Evolutionary conservation across 2,888 invertebrate species (phyloP).

Genomic region (Nomada hirtipes): DNA sequence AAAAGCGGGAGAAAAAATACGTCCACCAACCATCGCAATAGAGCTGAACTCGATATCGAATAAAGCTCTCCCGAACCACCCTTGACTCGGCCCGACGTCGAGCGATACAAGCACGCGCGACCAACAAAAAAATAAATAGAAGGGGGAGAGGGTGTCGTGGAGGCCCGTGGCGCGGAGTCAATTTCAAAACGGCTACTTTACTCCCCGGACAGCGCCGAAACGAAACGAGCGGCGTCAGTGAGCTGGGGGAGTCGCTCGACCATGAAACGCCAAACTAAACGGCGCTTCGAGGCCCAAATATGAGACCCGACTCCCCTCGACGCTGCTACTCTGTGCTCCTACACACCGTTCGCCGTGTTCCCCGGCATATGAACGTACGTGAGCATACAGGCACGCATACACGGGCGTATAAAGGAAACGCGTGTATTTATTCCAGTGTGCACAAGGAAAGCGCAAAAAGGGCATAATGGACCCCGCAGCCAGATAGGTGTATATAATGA

Average conservation of each 20-base stretch:
- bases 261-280: conserved; percentile 84
- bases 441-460: conserved; percentile 77
- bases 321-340: neutral
- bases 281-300: conserved; percentile 78
- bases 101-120: conserved; percentile 1
- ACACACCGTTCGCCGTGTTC: conserved; percentile 23
- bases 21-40: neutral
- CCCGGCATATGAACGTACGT: neutral
- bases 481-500: conserved; percentile 83
- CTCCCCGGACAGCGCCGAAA: conserved; percentile 56
- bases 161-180: conserved; percentile 38
- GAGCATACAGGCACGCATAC: conserved; percentile 12
- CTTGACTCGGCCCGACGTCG: neutral
- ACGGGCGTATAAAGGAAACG: conserved; percentile 8
- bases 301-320: conserved; percentile 58
- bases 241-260: conserved; percentile 80
- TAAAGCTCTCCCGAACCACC: too few species aligned
- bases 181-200: conserved; percentile 61
- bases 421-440: conserved; percentile 61
- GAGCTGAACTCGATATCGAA: too few species aligned
- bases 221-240: conserved; percentile 37
- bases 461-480: conserved; percentile 81
- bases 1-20: neutral
- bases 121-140: too few species aligned
- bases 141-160: neutral